Conservation (phyloP, 1,140 invertebrate species). For the Vollenhovia emeryi region DNA sequence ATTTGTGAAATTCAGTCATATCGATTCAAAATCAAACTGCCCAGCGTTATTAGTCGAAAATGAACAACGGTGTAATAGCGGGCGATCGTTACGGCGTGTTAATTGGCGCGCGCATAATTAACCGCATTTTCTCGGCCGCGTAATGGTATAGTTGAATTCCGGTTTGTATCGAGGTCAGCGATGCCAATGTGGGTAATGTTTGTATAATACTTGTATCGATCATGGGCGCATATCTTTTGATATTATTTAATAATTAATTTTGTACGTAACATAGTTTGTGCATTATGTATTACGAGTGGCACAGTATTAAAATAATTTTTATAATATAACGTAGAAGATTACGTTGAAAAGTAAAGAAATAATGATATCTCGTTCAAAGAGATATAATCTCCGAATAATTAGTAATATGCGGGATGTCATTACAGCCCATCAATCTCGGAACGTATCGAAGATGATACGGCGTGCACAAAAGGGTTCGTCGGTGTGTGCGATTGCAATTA, state of each 20-base stretch:
- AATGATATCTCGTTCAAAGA: background rate
- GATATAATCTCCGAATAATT: background rate
- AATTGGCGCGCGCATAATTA: conserved; percentile 46
- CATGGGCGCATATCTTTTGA: background rate
- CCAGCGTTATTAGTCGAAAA: conserved; percentile 6
- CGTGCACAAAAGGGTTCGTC: background rate
- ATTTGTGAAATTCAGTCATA: background rate
- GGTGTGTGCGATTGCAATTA: conserved; percentile 40
- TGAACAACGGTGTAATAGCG: conserved; percentile 8
- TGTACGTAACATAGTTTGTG: background rate
- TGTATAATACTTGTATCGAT: background rate
- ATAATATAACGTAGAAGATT: background rate
- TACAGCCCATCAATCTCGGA: background rate
- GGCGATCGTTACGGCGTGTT: background rate
- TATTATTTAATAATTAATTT: background rate
- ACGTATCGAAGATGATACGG: background rate
- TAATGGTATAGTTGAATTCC: background rate
- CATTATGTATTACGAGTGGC: background rate
- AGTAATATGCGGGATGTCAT: background rate
- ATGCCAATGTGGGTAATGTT: background rate
- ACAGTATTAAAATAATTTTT: background rate
- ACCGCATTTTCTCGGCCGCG: conserved; percentile 25
- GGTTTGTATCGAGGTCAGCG: background rate
- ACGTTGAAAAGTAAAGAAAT: background rate
- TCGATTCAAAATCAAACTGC: conserved; percentile 12